Evolutionary conservation across 92 coral and sea anemone species (phyloP).

Genomic region (Parazoanthus darwini): DNA sequence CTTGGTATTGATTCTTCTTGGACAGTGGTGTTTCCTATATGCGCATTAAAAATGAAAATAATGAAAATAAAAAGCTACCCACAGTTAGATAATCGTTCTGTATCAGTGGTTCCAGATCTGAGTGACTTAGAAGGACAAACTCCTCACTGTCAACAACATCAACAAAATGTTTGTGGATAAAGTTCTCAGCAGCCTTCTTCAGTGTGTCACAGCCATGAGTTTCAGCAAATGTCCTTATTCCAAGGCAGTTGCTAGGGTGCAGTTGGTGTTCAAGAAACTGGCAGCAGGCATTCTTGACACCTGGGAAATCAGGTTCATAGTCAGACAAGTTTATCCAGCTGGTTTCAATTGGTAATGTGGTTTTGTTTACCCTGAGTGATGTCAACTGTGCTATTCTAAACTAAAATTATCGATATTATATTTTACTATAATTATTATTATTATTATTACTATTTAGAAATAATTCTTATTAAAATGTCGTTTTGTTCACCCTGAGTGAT

Average conservation of each 20-base stretch:
- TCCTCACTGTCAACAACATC: conserved; percentile 92
- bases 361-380: no score
- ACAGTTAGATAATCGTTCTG: conserved; percentile 88
- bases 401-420: no score
- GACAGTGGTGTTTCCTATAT: no score
- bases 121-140: conserved; percentile 68
- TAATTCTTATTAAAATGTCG: no score
- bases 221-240: conserved; percentile 92
- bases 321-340: not conserved
- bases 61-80: conserved; percentile 29
- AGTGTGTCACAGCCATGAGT: conserved; percentile 90
- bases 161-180: conserved; percentile 85
- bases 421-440: no score
- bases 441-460: no score
- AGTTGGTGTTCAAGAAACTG: conserved; percentile 87
- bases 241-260: conserved; percentile 93
- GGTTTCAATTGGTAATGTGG: not conserved
- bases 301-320: conserved; percentile 35
- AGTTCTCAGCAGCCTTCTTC: conserved; percentile 79
- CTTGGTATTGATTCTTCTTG: no score
- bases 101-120: conserved; percentile 72
- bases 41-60: not conserved
- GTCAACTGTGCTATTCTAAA: not conserved
- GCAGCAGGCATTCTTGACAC: conserved; percentile 96
- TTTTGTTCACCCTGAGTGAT: not conserved